These are phyloP conservation scores for Hartigia nigra DNA, from an alignment of 2,888 invertebrate genomes.

Conservation along the genomic window DNA sequence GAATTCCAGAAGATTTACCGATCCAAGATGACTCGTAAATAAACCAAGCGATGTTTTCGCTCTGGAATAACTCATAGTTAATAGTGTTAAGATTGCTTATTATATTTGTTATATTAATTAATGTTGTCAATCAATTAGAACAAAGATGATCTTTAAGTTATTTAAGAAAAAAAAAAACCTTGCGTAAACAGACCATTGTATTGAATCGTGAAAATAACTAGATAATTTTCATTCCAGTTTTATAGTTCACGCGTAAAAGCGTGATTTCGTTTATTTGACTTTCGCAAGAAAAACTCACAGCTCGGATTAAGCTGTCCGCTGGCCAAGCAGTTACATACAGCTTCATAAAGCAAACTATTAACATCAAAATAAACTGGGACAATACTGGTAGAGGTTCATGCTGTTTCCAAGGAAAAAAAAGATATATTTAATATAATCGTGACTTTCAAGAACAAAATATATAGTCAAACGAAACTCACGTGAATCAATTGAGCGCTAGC, in stretches of 20 bases:
- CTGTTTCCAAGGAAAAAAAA: conserved; percentile 19
- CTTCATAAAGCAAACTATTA: conserved; percentile 39
- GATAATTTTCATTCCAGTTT: background rate
- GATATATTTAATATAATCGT: background rate
- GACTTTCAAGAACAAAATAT: background rate
- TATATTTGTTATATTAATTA: background rate
- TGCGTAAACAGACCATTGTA: background rate
- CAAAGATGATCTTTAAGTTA: background rate
- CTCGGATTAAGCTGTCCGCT: conserved; percentile 47
- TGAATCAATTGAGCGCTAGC: background rate
- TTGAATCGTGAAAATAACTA: background rate
- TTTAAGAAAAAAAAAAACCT: background rate
- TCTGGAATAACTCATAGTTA: conserved; percentile 21
- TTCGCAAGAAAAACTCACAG: conserved; percentile 29
- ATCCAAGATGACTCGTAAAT: conserved; percentile 35
- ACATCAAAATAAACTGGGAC: conserved; percentile 41
- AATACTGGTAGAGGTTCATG: conserved; percentile 36
- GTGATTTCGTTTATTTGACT: background rate
- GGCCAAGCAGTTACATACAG: conserved; percentile 50
- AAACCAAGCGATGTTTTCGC: conserved; percentile 27
- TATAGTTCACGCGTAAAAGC: background rate
- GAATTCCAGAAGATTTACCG: conserved; percentile 27
- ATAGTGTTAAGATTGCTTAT: background rate
- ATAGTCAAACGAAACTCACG: background rate
- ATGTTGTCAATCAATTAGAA: background rate